Percentiles rank a stretch among this genome's conserved stretches.
Conservation (phyloP, 2,113 vertebrate species). For the Felis chaus region DNA sequence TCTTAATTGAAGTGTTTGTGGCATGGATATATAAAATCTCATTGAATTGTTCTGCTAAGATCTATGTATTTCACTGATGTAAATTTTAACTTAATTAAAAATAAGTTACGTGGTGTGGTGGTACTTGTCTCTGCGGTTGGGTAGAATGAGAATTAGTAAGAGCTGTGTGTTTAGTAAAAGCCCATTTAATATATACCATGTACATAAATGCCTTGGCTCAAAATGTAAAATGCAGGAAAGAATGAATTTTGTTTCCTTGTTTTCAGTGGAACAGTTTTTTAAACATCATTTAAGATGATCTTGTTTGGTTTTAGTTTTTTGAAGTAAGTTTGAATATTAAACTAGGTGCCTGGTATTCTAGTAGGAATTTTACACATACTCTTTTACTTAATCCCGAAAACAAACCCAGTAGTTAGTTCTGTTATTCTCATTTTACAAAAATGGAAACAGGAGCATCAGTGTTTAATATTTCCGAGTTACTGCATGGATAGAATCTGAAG, state of each 20-base stretch:
- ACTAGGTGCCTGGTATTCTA: neutral
- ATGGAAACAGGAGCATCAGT: neutral
- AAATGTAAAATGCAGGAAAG: neutral
- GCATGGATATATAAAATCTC: neutral
- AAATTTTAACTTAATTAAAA: constrained; percentile 14
- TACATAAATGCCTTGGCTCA: neutral
- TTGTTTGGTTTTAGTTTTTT: constrained; percentile 12
- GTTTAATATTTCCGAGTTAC: neutral
- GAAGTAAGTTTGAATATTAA: constrained; percentile 40
- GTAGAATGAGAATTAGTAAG: neutral
- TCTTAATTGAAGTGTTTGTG: neutral
- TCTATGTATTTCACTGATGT: neutral
- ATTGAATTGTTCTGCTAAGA: neutral
- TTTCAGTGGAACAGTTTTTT: neutral
- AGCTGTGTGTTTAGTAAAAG: neutral
- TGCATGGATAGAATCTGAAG: neutral
- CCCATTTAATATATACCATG: neutral
- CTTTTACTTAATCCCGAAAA: neutral
- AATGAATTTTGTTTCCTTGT: neutral
- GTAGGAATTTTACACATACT: neutral
- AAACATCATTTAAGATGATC: neutral
- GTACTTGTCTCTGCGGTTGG: neutral
- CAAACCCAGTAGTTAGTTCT: neutral
- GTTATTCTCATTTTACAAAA: neutral
- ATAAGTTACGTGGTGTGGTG: neutral